These are phyloP conservation scores for Latheticus oryzae DNA, from an alignment of 2,888 invertebrate species.

Conservation along the genomic window DNA sequence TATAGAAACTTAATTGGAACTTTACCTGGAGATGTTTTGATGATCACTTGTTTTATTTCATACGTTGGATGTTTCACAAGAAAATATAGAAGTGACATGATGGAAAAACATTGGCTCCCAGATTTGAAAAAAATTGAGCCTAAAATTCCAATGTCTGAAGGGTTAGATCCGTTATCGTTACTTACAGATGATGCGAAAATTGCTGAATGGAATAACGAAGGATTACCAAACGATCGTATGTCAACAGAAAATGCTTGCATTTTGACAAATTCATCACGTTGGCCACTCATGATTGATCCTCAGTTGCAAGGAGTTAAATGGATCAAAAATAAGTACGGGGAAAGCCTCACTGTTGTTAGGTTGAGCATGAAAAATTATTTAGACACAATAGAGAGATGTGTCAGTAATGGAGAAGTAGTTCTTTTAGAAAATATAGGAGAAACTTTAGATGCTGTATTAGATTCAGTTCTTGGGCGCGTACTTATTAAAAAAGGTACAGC, in stretches of 20 bases:
- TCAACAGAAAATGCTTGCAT: conserved; percentile 96
- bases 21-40: conserved; percentile 88
- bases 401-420: conserved; percentile 78
- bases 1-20: conserved; percentile 79
- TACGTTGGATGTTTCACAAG: conserved; percentile 95
- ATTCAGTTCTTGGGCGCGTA: conserved; percentile 87
- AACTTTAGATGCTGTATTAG: conserved; percentile 88
- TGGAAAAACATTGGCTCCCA: conserved; percentile 85
- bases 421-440: conserved; percentile 93
- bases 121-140: conserved; percentile 75
- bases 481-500: conserved; percentile 88
- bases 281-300: conserved; percentile 97
- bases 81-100: conserved; percentile 81
- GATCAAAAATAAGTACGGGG: conserved; percentile 91
- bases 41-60: conserved; percentile 93
- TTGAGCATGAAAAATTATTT: conserved; percentile 86
- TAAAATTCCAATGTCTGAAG: conserved; percentile 83
- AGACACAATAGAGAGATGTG: conserved; percentile 79
- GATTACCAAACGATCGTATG: conserved; percentile 91
- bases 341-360: conserved; percentile 78
- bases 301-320: conserved; percentile 90
- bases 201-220: conserved; percentile 95
- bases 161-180: conserved; percentile 84
- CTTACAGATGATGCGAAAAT: conserved; percentile 93
- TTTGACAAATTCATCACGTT: conserved; percentile 87